Conservation (phyloP, 2,797 vertebrate genomes). For the Denticeps clupeoides region DNA sequence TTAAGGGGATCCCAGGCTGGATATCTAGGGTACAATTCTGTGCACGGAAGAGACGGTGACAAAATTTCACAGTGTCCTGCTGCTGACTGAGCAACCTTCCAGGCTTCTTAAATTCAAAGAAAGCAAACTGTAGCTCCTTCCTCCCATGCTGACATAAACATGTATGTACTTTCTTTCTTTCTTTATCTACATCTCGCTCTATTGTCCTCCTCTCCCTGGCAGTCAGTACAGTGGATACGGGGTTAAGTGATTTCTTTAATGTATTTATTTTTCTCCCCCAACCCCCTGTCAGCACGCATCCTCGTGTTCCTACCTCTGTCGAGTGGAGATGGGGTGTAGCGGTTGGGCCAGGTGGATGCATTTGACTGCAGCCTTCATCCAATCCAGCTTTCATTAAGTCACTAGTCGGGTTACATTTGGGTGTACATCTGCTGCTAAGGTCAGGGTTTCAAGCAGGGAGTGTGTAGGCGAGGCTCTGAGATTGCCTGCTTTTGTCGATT, state of each 20-base stretch:
- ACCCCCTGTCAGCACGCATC: background rate
- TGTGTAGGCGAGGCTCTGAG: background rate
- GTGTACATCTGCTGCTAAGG: slow-evolving; percentile 4
- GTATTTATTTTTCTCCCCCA: background rate
- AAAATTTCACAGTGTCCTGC: background rate
- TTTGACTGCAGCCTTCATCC: slow-evolving; percentile 7
- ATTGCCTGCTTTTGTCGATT: background rate
- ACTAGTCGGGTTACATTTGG: slow-evolving; percentile 15
- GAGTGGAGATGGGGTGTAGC: background rate
- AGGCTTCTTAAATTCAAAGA: no score
- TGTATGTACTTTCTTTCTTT: background rate
- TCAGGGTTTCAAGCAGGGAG: slow-evolving; percentile 1
- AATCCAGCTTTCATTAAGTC: slow-evolving; percentile 18
- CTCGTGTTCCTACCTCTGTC: background rate
- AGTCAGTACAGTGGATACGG: no score
- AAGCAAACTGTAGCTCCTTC: no score
- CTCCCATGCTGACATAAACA: no score
- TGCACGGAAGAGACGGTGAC: no score
- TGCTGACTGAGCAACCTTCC: background rate
- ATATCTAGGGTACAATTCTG: no score
- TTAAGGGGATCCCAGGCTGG: no score
- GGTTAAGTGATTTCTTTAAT: background rate
- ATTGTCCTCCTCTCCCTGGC: no score
- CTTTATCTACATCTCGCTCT: background rate
- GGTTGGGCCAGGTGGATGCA: background rate